Evolutionary conservation across 2,888 invertebrate genomes (phyloP), one percentile per base, ranked within the genome.

Genomic region (Coenonympha glycerion): DNA sequence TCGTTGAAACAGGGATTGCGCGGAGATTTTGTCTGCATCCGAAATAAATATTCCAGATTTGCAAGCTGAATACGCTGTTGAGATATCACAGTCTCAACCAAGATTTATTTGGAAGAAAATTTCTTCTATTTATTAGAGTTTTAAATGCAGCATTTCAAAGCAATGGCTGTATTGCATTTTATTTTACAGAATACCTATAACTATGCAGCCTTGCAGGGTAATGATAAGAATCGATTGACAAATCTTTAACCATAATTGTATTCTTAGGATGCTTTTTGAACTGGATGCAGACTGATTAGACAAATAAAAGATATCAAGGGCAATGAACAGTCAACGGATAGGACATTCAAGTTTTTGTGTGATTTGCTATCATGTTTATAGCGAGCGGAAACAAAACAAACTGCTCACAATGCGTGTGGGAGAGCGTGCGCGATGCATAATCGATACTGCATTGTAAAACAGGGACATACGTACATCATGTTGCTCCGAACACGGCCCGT

Each of bases 11-110:
- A 62, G 70, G 74, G 71, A 78, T 63, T 73, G 73, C 71, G 64
- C 65, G 55, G 69, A 78, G 78, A 77, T 80, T 81, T 76, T 71
- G 71, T 73, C 69, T 69, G 70, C 71, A 66, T 74, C 73, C 68
- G 67, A 76, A 76, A 80, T 81, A 80, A 80, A 83, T 77, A 79
- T 76, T 68, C 71, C 60, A 78, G 79, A 81, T 79, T 79, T 79
- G 75, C 71, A 67, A 69, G 64, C 69, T 65, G 71, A 71, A 71
- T 73, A 65, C 62, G 24, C 28, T 37, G 69, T 61, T 58, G 63
- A 73, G 74, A 73, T 69, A 67, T 70, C 69, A 69, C 67, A 66
- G 68, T 75, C 72, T 71, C 68, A 67, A 66, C 68, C 62, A 62
- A 61, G 63, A 66, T 64, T 67, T 65, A 62, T 63, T 66, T 60